Evolutionary conservation across 2,113 vertebrate genomes (phyloP), one percentile per base, ranked within the genome.

Genomic region (Protomyctophum bolini): DNA sequence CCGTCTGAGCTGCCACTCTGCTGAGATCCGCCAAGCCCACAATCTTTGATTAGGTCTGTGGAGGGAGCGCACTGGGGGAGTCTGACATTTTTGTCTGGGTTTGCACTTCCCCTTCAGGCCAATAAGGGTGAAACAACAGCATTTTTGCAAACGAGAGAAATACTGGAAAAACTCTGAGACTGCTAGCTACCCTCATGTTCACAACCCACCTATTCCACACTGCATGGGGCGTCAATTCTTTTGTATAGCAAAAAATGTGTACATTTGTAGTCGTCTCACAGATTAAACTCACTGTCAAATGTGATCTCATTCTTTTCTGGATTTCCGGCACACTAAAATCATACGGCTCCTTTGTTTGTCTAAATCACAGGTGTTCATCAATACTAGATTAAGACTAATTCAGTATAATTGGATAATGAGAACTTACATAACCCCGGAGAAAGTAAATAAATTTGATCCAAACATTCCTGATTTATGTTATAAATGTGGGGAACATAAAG

Each of bases 31-130:
- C 55, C 10, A 52, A 70, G 60, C 54, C 63, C 45, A 29, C 47
- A 15, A 58, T 33, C 72, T 78, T 75, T 85, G 77, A 83, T 83
- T 81, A 55, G 65, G 64, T 68, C 77, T 64, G 66, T 4, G 28
- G 77, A 15, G 47, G 15, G 47, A 41, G 59, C 46, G 59, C 0
- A 55, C 11, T 12, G 54, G 47, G 59, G 55, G 52, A n/a, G 21
- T 63, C 46, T 57, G 58, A 58, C 56, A 61, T 59, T 48, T 71
- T 63, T 33, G 15, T 68, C 65, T 29, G 60, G 66, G 59, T 64
- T 73, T n/a, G 67, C 72, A 68, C 41, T 79, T 70, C 58, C 75
- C 68, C 67, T 84, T 46, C 10, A 52, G 68, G 68, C 58, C 68
- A 66, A 71, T 51, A n/a, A 66, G 50, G 72, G 76, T 3, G 51